A percentile compares a stretch with the other conserved stretches of the same genome.
phyloP scores from a whole-genome alignment of 2,113 vertebrate genomes.

The Agapornis roseicollis region DNA sequence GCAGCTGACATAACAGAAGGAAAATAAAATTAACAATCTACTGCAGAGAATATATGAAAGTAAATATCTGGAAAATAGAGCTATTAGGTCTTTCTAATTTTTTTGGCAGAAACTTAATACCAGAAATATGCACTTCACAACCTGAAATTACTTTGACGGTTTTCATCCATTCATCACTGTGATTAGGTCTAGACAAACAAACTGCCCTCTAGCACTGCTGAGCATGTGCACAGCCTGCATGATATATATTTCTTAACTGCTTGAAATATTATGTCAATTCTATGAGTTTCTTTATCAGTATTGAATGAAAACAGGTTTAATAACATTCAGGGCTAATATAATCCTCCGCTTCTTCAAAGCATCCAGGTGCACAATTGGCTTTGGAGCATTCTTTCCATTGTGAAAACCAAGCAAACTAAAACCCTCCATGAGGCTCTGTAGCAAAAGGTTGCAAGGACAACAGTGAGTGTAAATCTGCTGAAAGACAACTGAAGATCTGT shows the following conservation, averaged over 20 bases:
- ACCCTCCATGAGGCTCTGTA: not conserved
- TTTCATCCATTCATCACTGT: not conserved
- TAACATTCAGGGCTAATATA: not conserved
- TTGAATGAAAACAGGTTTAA: not conserved
- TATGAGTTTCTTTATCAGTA: not conserved
- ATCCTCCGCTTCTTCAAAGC: not conserved
- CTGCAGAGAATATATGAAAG: not conserved
- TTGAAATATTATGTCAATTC: not conserved
- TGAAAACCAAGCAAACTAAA: not conserved
- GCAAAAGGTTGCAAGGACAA: not conserved
- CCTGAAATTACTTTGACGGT: not conserved
- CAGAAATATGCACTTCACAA: not conserved
- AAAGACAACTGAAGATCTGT: not conserved
- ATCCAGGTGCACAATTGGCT: not conserved
- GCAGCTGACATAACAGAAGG: not conserved
- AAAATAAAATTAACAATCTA: not conserved
- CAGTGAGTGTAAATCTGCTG: not conserved
- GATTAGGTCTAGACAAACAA: not conserved
- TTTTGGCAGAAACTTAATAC: not conserved
- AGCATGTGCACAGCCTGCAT: not conserved
- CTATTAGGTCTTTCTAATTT: not conserved
- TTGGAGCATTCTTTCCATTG: not conserved
- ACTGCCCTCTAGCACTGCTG: not conserved
- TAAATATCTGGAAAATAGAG: not conserved
- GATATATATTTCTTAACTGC: not conserved